Base-by-base conservation (phyloP, 1,140 invertebrate genomes). In the Thrips palmi region DNA sequence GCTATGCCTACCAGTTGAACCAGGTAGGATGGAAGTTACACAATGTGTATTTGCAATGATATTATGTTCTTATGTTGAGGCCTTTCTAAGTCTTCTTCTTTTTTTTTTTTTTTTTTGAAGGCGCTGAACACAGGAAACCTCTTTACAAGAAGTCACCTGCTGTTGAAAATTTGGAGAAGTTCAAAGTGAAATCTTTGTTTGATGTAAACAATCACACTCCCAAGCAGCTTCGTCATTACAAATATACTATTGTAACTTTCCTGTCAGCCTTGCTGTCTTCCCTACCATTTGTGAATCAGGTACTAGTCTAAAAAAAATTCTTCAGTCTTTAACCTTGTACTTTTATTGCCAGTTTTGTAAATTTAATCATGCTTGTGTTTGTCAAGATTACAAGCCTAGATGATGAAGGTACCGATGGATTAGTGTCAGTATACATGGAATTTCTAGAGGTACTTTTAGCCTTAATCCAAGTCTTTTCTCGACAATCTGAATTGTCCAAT, bases 221-320 rank as follows among this genome's bases (percentile, higher is more conserved):
- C 2, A 77, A 83, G 51, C 76, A 86, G 41, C 55, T 87, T 41
- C 62, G 80, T 10, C 76, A 86, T 50, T 88, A 79, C 48, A 87
- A 80, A 59, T 85, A 84, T 47, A 66, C 72, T 1, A 61, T 75
- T 12, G 54, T 85, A 2, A 72, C 71, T 20, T 79, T 81, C 46
- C 58, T 86, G 3, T 68, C 70, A 4, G 62, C 60, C 15, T 56
- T 83, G 1, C 57, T 86, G 12, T 70, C 73, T 5, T 69, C 67
- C 2, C 49, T 64, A 1, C 58, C 70, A 24, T 81, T 86, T 51
- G 64, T 84, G n/a, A 65, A 65, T 30, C 63, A 73, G 58, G 61
- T 58, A 31, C n/a, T n/a, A n/a, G n/a, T 39, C 40, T 34, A 18
- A 10, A 20, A 19, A 14, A 3, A 6, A 31, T 19, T 39, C 33